Base-by-base conservation (phyloP, 1,140 invertebrate genomes). In the Pseudomyrmex flavicornis region DNA sequence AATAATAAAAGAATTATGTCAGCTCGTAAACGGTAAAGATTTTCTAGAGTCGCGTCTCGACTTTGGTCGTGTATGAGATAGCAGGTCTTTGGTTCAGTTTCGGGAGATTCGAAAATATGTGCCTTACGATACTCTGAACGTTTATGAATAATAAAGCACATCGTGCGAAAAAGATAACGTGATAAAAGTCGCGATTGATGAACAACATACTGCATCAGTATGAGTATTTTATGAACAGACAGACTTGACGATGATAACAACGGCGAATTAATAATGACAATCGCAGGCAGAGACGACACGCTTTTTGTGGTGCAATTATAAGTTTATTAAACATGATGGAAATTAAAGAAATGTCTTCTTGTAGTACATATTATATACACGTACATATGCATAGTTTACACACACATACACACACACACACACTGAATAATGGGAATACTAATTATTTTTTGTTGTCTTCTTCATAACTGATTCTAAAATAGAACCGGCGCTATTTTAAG, bases 121-220 rank as follows among this genome's bases (percentile, higher is more conserved):
- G 91, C 91, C 91, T 91, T 91, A 91, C 85, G 82, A 89, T 90
- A 87, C 82, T 80, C 82, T 58, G 73, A 89, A 88, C 70, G 52
- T 65, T 79, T 86, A 73, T 9, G 10, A 46, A 74, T 52, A 13
- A 22, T 35, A 46, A 15, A 22, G 22, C n/a, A 35, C 22, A 8
- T 61, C 12, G 22, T 15, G 3, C 2, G 48, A 58, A 9, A 59
- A 2, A 12, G 1, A 13, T 13, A 50, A 22, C 44, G 52, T 10
- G 22, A 61, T 52, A 35, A 48, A 46, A 65, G n/a, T 52, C 22
- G 20, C 12, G 20, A 7, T 59, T 65, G 22, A 76, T 63, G 20
- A 83, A 50, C 10, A 2, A 77, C 4, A 9, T 26, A 35, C 13
- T 77, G 44, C 5, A 12, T 69, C 15, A 17, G 26, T 20, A 52